Evolutionary conservation across 2,888 invertebrate species (phyloP), one percentile per base, ranked within the genome.

Genomic region (Caenorhabditis afra): DNA sequence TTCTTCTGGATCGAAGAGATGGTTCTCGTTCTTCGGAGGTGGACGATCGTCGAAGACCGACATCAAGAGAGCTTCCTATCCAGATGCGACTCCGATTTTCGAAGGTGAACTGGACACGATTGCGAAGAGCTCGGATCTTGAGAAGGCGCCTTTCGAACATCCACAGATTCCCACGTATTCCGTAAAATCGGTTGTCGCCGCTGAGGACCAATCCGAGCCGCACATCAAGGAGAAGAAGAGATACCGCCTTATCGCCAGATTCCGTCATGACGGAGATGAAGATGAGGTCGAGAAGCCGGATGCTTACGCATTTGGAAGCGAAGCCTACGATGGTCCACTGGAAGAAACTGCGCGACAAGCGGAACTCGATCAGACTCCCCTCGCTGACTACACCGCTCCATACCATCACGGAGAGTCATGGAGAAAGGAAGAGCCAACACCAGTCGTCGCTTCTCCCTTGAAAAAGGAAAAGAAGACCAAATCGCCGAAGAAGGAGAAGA

Each of bases 261-360:
- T 76, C 61, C 53, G 76, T 16, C 83, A 83, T 41, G 81, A 79
- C 20, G 83, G 79, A 20, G 83, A 83, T 35, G 83, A 81, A 73
- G 81, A 79, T n/a, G 61, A 62, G 37, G 68, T 73, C 12, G 79
- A 79, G 37, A 77, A 77, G 52, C 76, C 82, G 39, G 73, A 65
- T 50, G 49, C 53, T 14, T 82, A 79, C 52, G 66, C 49, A 7
- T 59, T 79, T 44, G 64, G 67, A 35, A 50, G 75, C 29, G 53
- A 66, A 12, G 29, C 55, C 12, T 80, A 82, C 41, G 79, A 80
- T 3, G 82, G 81, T 47, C 75, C 74, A 35, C 53, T 79, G 11
- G 74, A 78, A 45, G 65, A 71, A n/a, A 76, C 58, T 18, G 44
- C 55, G 67, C 68, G 74, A n/a, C 62, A 70, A 16, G 55, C 55